Evolutionary conservation across 2,888 invertebrate species (phyloP).

Genomic region (Pyrocoelia pectoralis): DNA sequence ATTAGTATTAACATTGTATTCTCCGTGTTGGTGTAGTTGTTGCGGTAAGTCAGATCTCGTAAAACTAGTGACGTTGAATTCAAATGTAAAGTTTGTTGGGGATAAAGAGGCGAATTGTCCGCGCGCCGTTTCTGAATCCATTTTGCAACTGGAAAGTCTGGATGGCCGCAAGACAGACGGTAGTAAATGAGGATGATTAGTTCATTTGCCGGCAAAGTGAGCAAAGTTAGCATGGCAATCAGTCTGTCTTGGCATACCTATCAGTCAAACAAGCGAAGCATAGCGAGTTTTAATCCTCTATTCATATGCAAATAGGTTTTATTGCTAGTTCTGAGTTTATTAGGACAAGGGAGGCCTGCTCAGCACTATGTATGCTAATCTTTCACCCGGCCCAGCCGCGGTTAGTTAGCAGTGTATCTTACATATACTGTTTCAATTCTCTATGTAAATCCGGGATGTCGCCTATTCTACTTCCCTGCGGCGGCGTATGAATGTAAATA

Average conservation of each 20-base stretch:
- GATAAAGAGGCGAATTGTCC: conserved; percentile 14
- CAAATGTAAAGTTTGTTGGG: conserved; percentile 15
- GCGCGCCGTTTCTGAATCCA: conserved; percentile 6
- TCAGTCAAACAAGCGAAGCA: conserved; percentile 46
- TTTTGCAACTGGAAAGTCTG: conserved; percentile 22
- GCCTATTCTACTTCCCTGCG: conserved; percentile 31
- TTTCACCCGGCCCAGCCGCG: conserved; percentile 41
- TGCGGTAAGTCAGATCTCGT: neutral
- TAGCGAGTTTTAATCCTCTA: conserved; percentile 58
- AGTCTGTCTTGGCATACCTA: conserved; percentile 46
- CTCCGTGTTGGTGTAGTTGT: neutral
- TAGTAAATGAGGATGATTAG: conserved; percentile 53
- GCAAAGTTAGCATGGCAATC: conserved; percentile 45
- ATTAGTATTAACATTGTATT: neutral
- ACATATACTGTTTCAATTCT: conserved; percentile 39
- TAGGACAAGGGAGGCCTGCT: conserved; percentile 44
- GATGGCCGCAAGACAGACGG: conserved; percentile 40
- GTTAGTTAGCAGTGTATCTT: conserved; percentile 40
- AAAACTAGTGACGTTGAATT: neutral
- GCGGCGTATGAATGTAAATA: conserved; percentile 38
- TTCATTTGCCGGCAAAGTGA: conserved; percentile 50
- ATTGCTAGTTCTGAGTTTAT: conserved; percentile 59
- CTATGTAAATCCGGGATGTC: conserved; percentile 37
- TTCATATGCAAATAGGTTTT: conserved; percentile 60
- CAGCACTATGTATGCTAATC: conserved; percentile 53